phyloP scores from a whole-genome alignment of 2,113 vertebrate species.

The Mesembrinibis cayennensis region DNA sequence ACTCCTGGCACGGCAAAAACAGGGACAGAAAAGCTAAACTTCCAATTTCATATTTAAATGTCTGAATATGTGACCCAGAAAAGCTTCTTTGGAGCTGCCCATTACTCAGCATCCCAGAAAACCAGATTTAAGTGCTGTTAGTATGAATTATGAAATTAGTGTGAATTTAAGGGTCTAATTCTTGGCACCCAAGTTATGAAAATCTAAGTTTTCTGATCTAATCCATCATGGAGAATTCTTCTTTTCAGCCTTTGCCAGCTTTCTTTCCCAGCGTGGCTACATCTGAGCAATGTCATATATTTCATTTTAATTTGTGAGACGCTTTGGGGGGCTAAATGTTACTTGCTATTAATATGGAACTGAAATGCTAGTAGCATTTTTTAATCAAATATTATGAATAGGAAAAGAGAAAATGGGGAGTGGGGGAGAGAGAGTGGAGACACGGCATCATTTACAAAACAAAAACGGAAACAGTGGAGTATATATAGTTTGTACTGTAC shows the following conservation, averaged over 20 bases:
- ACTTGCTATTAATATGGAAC: not conserved
- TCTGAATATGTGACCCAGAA: not conserved
- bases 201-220: not conserved
- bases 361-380: not conserved
- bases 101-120: not conserved
- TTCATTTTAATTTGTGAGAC: not conserved
- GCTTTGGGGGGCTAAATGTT: not conserved
- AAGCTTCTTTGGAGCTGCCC: not conserved
- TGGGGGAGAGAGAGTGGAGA: not conserved
- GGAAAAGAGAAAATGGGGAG: not conserved
- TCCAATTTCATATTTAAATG: not conserved
- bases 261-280: not conserved
- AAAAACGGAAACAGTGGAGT: not conserved
- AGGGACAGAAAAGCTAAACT: not conserved
- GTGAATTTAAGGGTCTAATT: not conserved
- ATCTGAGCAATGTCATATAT: not conserved
- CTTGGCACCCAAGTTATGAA: not conserved
- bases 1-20: rapidly evolving
- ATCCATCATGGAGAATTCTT: not conserved
- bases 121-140: not conserved
- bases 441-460: not conserved
- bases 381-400: not conserved
- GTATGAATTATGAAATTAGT: not conserved
- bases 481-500: not conserved
- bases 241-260: not conserved